Evolutionary conservation across 2,113 vertebrate species (phyloP).

Genomic region (Onychorhynchus coronatus): DNA sequence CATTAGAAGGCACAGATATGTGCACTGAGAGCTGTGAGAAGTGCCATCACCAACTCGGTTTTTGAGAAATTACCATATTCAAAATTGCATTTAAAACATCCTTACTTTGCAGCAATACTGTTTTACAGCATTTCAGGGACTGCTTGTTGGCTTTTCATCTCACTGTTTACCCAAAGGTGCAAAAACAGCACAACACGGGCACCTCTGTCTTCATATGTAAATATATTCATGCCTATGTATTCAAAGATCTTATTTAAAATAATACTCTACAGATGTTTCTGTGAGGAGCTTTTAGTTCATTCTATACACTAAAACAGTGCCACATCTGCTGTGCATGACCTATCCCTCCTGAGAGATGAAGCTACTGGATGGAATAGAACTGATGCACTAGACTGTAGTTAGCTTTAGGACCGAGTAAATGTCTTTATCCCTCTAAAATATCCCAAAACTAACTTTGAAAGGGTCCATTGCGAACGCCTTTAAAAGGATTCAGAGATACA

Average conservation of each 20-base stretch:
- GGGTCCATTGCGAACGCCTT: neutral
- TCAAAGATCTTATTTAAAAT: neutral
- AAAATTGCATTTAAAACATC: neutral
- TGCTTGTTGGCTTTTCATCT: neutral
- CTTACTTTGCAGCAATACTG: neutral
- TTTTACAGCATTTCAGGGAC: neutral
- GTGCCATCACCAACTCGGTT: neutral
- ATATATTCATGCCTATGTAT: neutral
- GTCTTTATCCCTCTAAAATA: neutral
- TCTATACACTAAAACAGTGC: neutral
- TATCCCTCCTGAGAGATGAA: neutral
- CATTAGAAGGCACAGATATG: neutral
- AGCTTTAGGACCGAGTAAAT: neutral
- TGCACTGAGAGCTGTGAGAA: neutral
- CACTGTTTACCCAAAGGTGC: neutral
- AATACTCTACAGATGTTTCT: neutral
- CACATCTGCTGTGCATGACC: neutral
- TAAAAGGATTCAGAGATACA: neutral
- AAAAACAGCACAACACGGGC: neutral
- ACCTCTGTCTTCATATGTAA: neutral
- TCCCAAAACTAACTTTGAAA: slow-evolving; percentile 27
- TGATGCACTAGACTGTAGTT: neutral
- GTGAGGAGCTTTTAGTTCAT: neutral
- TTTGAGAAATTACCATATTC: neutral
- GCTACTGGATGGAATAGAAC: neutral